Base-by-base conservation (phyloP, 2,797 vertebrate species). In the Enteromius treurensis region DNA sequence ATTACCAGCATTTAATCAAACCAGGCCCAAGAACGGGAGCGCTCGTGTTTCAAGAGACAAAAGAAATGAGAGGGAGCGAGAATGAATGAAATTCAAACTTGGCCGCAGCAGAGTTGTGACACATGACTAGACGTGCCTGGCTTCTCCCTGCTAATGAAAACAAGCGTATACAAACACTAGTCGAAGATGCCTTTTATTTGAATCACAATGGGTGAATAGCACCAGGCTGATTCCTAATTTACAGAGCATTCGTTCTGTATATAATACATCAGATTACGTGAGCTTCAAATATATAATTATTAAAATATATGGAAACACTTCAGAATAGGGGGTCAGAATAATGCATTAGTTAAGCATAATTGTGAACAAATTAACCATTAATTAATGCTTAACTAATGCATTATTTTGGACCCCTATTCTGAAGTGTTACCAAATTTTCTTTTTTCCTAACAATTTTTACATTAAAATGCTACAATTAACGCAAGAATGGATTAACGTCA, bases 1-100 rank as follows among this genome's bases (percentile, higher is more conserved):
- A 80, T 81, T 80, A 87, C 79, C 84, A 65, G 70, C 26, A 15
- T 68, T 84, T 82, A 79, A 84, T 82, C 80, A 77, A 84, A 70
- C 37, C 1, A 71, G 65, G 19, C 34, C 55, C 19, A 14, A 29
- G 53, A 64, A 70, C 4, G 49, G 23, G n/a, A 58, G 37, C 5
- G 13, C 49, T 3, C 1, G 79, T 19, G 49, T 74, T 80, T 76
- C n/a, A 68, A 55, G 13, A 71, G 47, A 71, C n/a, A 32, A 40
- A 58, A 80, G 37, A 45, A 45, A 42, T 7, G 11, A 34, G 53
- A 71, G 0, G 2, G 68, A 58, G 23, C 10, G 37, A 60, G 17
- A 71, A 71, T 67, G 5, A 71, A 80, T 60, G 21, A 26, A 81
- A 55, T 42, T 32, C 37, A 29, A 81, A 74, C 10, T 32, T 23